Percentiles rank a stretch among this genome's conserved stretches.
Evolutionary conservation across 1,140 invertebrate species (phyloP).

Genomic region (Oncopeltus fasciatus): DNA sequence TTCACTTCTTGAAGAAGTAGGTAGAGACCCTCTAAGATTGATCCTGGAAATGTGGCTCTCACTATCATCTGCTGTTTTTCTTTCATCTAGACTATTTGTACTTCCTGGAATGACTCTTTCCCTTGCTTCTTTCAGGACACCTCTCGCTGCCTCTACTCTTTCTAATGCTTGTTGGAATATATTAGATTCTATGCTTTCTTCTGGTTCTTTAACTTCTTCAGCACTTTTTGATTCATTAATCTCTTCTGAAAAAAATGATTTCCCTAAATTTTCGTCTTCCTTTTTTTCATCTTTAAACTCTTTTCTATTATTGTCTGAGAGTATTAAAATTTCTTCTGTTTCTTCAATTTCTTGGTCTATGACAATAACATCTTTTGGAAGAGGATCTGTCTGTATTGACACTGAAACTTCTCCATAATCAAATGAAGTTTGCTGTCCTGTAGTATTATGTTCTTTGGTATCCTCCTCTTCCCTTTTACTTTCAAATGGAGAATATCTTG

Average conservation of each 20-base stretch:
- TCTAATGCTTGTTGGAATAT: not conserved
- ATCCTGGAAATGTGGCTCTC: conserved; percentile 18
- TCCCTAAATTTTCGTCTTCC: not conserved
- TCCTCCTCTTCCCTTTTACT: not conserved
- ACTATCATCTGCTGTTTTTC: conserved; percentile 20
- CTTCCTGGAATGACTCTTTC: conserved; percentile 7
- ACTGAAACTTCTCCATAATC: conserved; percentile 46
- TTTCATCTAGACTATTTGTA: not conserved
- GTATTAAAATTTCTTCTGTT: conserved; percentile 8
- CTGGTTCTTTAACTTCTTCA: not conserved
- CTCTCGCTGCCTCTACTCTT: not conserved
- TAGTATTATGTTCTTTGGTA: not conserved
- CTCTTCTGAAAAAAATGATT: not conserved
- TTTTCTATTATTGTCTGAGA: not conserved
- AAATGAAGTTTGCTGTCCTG: conserved; percentile 14
- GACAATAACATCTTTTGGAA: conserved; percentile 58
- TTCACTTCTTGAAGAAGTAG: not conserved
- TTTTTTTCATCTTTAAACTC: not conserved
- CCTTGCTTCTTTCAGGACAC: not conserved
- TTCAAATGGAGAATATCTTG: not conserved
- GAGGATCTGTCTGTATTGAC: conserved; percentile 64
- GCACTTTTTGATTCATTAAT: not conserved
- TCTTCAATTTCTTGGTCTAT: conserved; percentile 32
- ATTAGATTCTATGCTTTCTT: not conserved
- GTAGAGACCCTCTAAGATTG: not conserved